Percentiles rank a stretch among this genome's conserved stretches.
Conservation (phyloP, 2,797 vertebrate species). For the Gobio occitaniae region DNA sequence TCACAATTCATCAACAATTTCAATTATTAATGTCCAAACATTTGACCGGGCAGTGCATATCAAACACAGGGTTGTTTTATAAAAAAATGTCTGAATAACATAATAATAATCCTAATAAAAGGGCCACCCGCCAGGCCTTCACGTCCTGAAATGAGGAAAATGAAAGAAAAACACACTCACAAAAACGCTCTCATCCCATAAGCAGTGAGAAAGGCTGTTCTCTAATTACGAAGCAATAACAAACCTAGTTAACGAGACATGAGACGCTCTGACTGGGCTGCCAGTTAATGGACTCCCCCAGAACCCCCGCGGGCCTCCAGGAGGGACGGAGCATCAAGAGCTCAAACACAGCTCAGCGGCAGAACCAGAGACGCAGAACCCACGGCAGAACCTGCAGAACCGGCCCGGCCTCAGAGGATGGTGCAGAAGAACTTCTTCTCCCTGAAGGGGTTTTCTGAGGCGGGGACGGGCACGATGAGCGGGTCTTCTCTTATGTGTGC, state of each 20-base stretch:
- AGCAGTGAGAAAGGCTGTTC: slow-evolving; percentile 80
- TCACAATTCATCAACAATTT: background rate
- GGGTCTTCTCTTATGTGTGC: slow-evolving; percentile 96
- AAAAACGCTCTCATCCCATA: slow-evolving; percentile 73
- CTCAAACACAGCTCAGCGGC: slow-evolving; percentile 72
- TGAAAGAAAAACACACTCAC: background rate
- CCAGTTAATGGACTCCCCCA: slow-evolving; percentile 70
- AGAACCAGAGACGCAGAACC: slow-evolving; percentile 50
- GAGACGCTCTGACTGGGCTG: slow-evolving; percentile 74
- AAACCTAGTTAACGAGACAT: slow-evolving; percentile 81
- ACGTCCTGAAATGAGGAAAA: slow-evolving; percentile 1
- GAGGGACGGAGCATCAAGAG: slow-evolving; percentile 73
- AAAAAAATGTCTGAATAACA: slow-evolving; percentile 26
- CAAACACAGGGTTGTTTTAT: background rate
- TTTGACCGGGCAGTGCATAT: slow-evolving; percentile 12
- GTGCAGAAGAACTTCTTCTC: slow-evolving; percentile 99
- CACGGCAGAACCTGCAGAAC: background rate
- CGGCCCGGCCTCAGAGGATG: slow-evolving; percentile 87
- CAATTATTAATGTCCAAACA: background rate
- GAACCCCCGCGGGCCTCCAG: slow-evolving; percentile 69
- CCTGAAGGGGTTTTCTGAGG: slow-evolving; percentile 97
- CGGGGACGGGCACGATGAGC: slow-evolving; percentile 94
- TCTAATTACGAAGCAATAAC: slow-evolving; percentile 83
- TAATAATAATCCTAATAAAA: slow-evolving; percentile 23
- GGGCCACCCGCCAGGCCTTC: background rate